These are phyloP conservation scores for Gavialis gangeticus DNA, from an alignment of 2,113 vertebrate species.

Conservation along the genomic window DNA sequence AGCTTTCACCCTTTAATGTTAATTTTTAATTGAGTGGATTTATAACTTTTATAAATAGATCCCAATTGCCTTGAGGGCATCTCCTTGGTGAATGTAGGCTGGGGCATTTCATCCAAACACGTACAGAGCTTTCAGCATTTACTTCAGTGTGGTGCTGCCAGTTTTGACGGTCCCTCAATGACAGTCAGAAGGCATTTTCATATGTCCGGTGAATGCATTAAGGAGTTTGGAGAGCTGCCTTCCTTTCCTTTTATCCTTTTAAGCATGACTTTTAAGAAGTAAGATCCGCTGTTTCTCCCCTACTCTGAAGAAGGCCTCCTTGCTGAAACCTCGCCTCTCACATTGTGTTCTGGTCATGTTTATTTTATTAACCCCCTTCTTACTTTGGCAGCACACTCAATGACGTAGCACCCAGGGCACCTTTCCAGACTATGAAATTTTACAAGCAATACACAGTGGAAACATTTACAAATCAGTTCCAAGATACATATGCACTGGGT, in stretches of 20 bases:
- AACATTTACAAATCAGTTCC: conserved; percentile 69
- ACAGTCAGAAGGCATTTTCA: background rate
- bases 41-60: background rate
- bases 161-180: background rate
- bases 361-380: conserved; percentile 42
- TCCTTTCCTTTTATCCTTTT: background rate
- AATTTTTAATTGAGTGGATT: background rate
- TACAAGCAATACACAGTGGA: conserved; percentile 72
- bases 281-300: background rate
- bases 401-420: conserved; percentile 18
- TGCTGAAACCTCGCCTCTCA: background rate
- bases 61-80: background rate
- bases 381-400: conserved; percentile 49
- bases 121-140: background rate
- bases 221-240: background rate
- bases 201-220: rapidly evolving
- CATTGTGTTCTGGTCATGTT: background rate
- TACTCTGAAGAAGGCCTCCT: background rate
- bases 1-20: background rate
- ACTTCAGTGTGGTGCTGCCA: background rate
- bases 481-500: conserved; percentile 25
- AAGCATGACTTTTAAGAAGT: background rate
- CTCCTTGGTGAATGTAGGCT: background rate
- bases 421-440: conserved; percentile 51
- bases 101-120: background rate